Evolutionary conservation across 2,113 vertebrate genomes (phyloP).

Genomic region (Eptesicus fuscus): DNA sequence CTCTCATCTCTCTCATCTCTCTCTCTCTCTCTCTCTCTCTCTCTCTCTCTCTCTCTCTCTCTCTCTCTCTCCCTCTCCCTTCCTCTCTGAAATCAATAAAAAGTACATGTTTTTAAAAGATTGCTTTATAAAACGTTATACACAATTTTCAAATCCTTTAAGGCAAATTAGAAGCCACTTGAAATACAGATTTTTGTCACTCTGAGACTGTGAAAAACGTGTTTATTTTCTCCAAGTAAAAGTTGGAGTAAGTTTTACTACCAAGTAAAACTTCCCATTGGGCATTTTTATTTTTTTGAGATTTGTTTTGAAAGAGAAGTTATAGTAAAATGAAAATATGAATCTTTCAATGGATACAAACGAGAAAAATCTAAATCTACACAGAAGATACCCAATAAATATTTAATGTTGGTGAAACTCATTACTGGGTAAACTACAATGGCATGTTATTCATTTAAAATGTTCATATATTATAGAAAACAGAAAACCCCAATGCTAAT

Average conservation of each 20-base stretch:
- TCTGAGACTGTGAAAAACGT: slow-evolving; percentile 7
- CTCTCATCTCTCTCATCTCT: no score
- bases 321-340: background rate
- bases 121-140: background rate
- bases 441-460: background rate
- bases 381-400: slow-evolving; percentile 51
- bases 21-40: no score
- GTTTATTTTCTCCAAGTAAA: background rate
- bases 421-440: slow-evolving; percentile 25
- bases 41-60: no score
- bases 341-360: slow-evolving; percentile 5
- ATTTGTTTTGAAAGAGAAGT: slow-evolving; percentile 19
- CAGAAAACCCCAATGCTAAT: slow-evolving; percentile 32
- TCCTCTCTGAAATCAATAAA: no score
- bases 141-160: background rate
- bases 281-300: slow-evolving; percentile 23
- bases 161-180: background rate
- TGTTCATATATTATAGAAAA: slow-evolving; percentile 29
- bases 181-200: background rate
- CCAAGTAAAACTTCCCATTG: background rate
- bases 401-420: slow-evolving; percentile 56
- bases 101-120: background rate
- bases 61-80: no score
- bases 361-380: background rate
- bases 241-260: slow-evolving; percentile 6